Percentiles rank a stretch among this genome's conserved stretches.
phyloP scores from a whole-genome alignment of 2,113 vertebrate species.

The Hyaena hyaena region DNA sequence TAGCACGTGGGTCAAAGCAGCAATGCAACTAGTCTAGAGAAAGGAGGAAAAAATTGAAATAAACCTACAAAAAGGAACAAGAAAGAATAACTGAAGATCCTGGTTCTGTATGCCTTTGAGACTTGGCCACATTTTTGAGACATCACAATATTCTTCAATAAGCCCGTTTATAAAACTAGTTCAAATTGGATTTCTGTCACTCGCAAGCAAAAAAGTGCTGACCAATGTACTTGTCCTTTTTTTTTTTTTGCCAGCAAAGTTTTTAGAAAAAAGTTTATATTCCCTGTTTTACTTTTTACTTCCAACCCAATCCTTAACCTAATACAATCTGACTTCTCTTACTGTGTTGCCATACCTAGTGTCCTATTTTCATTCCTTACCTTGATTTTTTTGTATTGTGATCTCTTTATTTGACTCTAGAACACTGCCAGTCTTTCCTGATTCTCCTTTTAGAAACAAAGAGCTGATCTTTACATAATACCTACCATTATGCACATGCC shows the following conservation, averaged over 20 bases:
- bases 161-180: background rate
- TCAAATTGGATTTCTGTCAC: background rate
- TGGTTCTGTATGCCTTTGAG: background rate
- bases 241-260: background rate
- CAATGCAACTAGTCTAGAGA: background rate
- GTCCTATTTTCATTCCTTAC: background rate
- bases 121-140: background rate
- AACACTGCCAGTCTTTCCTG: background rate
- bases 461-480: background rate
- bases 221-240: background rate
- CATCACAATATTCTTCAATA: background rate
- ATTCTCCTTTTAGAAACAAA: constrained; percentile 3
- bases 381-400: background rate
- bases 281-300: background rate
- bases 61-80: background rate
- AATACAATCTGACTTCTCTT: background rate
- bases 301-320: background rate
- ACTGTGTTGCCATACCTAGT: background rate
- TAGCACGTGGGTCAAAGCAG: background rate
- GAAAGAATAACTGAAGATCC: background rate
- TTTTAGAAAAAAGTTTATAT: background rate
- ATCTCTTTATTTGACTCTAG: background rate
- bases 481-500: background rate
- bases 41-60: background rate
- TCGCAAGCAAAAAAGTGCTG: background rate